Evolutionary conservation across 2,113 vertebrate genomes (phyloP), one percentile per base, ranked within the genome.

Genomic region (Thomomys bottae): DNA sequence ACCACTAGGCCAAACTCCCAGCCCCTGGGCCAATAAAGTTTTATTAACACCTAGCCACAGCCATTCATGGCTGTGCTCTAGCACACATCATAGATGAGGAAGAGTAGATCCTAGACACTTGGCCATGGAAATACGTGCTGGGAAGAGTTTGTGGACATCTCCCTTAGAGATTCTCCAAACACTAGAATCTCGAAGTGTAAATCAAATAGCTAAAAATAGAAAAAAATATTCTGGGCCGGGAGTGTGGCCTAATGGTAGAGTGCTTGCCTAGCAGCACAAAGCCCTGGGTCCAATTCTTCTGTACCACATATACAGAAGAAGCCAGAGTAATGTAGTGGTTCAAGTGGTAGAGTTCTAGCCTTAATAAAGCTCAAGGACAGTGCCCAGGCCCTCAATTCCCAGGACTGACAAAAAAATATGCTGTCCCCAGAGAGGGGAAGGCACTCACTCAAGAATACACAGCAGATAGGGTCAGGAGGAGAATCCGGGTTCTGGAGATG

Each of bases 401-500:
- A n/a, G n/a, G n/a, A n/a, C n/a, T n/a, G n/a, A n/a, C n/a, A n/a
- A n/a, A n/a, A n/a, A n/a, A n/a, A n/a, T n/a, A n/a, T n/a, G n/a
- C n/a, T n/a, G n/a, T n/a, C n/a, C 89, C 61, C 70, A 83, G 87
- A 63, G n/a, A 57, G n/a, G 76, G 28, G 8, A 82, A 71, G 59
- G 54, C 38, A 38, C 15, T 85, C 4, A 30, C 12, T 54, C 54
- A 76, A 61, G 59, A 71, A 80, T 42, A 34, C 75, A 64, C 70
- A 91, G 76, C 75, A 77, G 68, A n/a, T 11, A 70, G 61, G 30
- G 66, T 40, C 1, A 4, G 23, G 42, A 71, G 0, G 9, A 59
- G 21, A 42, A 38, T 20, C 54, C 21, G 0, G 1, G 40, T 45
- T 59, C 30, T 67, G 57, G 61, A 2, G 1, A 0, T 11, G 17